Evolutionary conservation across 2,113 vertebrate genomes (phyloP), one percentile per base, ranked within the genome.

Genomic region (Monopterus albus): DNA sequence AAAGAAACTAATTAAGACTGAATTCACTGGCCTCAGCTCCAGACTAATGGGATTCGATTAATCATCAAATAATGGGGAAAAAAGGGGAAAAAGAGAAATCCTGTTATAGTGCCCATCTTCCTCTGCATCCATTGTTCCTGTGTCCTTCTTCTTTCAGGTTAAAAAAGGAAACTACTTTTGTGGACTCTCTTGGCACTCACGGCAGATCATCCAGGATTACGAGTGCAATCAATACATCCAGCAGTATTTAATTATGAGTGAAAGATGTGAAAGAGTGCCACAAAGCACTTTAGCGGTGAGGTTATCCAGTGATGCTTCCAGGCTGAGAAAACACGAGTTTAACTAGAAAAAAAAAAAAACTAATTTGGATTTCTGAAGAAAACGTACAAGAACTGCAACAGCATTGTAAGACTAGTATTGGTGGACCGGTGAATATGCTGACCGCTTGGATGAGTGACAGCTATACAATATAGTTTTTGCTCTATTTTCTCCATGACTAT

Each of bases 31-130:
- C 72, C 81, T 78, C 20, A 57, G 75, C 73, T 86, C 63, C 23
- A 50, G 74, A 77, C 86, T 91, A 91, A 93, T 91, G 80, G 81
- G 36, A 81, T 92, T 92, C 77, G 78, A 92, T 92, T 91, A 89
- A 91, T 92, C 87, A 90, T 89, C 79, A 85, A 87, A 87, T 58
- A 81, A 79, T 25, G 5, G 46, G 62, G 23, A 33, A 36, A 59
- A 76, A 40, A 71, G 18, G 26, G 64, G 72, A 70, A 73, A 47
- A 35, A 56, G 62, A 56, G 58, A 75, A 73, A 58, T 85, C 72
- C 60, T 68, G 55, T 72, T 65, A 59, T 47, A 46, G 52, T 9
- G 36, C 18, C 21, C 72, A 61, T 65, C 36, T 79, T 62, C 57
- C 45, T 65, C 39, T 36, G 58, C 52, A 71, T 78, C 70, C 13